These are phyloP conservation scores for Chamaedrilus cognettii DNA, from an alignment of 2,888 invertebrate species.

Conservation along the genomic window DNA sequence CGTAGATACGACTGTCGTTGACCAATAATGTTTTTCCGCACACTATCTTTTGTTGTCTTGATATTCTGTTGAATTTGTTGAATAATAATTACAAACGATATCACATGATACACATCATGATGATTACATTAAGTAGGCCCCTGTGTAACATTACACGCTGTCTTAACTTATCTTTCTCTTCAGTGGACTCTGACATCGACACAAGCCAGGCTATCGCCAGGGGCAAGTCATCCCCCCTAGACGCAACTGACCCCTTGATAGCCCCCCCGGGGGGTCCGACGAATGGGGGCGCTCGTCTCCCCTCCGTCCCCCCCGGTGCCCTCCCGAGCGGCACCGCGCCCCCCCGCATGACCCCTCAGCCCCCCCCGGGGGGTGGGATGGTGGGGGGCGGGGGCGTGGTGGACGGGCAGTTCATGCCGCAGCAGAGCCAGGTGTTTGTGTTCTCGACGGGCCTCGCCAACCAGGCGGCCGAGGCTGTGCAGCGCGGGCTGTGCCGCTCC, in stretches of 20 bases:
- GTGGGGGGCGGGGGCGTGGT: slow-evolving; percentile 12
- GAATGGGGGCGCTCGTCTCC: background rate
- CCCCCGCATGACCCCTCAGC: slow-evolving; percentile 10
- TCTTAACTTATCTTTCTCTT: background rate
- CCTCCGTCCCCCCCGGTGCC: background rate
- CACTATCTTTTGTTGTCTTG: too few species aligned
- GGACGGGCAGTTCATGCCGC: slow-evolving; percentile 39
- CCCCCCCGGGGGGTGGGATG: slow-evolving; percentile 8
- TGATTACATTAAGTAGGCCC: too few species aligned
- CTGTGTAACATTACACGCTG: too few species aligned
- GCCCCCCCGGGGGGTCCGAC: background rate
- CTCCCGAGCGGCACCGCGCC: background rate
- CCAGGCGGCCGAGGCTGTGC: slow-evolving; percentile 89
- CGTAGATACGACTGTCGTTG: too few species aligned
- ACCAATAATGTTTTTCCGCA: too few species aligned
- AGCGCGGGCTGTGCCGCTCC: slow-evolving; percentile 85
- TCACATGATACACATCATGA: too few species aligned
- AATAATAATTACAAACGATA: too few species aligned
- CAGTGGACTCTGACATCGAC: background rate
- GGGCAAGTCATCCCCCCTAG: background rate
- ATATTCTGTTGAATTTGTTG: too few species aligned
- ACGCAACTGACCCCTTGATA: background rate
- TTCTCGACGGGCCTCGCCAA: slow-evolving; percentile 94
- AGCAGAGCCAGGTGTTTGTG: slow-evolving; percentile 97
- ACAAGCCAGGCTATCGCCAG: background rate